Percentiles rank a stretch among this genome's conserved stretches.
Conservation (phyloP, 2,797 vertebrate genomes). For the Selene dorsalis region DNA sequence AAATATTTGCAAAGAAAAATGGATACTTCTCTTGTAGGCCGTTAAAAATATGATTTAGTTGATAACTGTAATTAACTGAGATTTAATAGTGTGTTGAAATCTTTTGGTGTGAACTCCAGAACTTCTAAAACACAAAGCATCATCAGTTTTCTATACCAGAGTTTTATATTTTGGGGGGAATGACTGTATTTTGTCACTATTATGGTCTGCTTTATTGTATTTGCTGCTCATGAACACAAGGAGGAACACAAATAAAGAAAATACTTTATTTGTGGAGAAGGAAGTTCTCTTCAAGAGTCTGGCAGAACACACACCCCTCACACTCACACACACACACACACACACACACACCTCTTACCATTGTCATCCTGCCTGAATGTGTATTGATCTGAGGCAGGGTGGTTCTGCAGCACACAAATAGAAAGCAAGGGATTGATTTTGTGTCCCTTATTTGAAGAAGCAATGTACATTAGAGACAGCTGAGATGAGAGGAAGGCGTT, state of each 20-base stretch:
- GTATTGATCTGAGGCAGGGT: conserved; percentile 63
- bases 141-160: background rate
- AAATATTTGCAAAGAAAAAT: background rate
- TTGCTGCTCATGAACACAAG: background rate
- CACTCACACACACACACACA: conserved; percentile 10
- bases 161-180: background rate
- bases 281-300: conserved; percentile 19
- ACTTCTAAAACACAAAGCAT: background rate
- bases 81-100: background rate
- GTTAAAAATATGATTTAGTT: background rate
- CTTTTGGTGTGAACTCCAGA: background rate
- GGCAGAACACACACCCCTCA: conserved; percentile 25
- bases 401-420: conserved; percentile 59
- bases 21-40: background rate
- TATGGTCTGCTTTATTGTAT: background rate
- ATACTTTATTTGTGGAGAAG: conserved; percentile 19
- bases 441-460: conserved; percentile 65
- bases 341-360: conserved; percentile 50
- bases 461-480: conserved; percentile 67
- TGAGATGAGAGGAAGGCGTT: conserved; percentile 56
- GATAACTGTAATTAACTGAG: too few relatives aligned
- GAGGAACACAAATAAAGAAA: conserved; percentile 8
- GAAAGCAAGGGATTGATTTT: conserved; percentile 77
- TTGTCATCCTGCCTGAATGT: conserved; percentile 61
- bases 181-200: background rate